Evolutionary conservation across 1,140 invertebrate species (phyloP).

Genomic region (Mycetomoellerius zeteki): DNA sequence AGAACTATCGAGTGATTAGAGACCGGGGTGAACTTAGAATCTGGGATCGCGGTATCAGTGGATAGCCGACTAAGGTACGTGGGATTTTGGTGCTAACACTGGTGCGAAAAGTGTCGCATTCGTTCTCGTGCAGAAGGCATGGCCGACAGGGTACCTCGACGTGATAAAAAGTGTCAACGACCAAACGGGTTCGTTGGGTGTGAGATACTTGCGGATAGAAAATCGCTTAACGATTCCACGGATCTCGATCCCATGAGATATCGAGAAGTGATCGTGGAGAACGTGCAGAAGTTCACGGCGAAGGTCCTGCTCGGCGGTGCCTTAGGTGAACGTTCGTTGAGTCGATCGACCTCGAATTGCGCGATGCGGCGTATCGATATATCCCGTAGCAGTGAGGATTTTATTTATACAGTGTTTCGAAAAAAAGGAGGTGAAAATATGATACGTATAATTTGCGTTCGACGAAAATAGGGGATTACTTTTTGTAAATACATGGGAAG

Average conservation of each 20-base stretch:
- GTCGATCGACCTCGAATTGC: constrained; percentile 25
- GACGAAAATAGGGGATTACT: neutral
- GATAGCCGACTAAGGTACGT: constrained; percentile 73
- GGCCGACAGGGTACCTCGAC: constrained; percentile 39
- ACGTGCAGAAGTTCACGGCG: constrained; percentile 42
- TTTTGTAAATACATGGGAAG: neutral
- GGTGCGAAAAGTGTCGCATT: constrained; percentile 19
- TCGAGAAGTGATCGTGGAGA: constrained; percentile 27
- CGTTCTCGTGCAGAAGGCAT: constrained; percentile 30
- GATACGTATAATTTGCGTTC: neutral
- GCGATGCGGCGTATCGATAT: neutral
- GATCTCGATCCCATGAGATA: constrained; percentile 1
- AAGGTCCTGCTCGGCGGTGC: constrained; percentile 66
- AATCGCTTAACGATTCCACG: constrained; percentile 56
- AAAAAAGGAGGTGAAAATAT: neutral
- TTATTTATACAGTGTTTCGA: constrained; percentile 2
- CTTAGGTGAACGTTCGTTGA: constrained; percentile 46
- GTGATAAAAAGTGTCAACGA: constrained; percentile 51
- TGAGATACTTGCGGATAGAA: neutral
- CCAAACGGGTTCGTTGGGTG: constrained; percentile 33
- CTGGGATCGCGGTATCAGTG: constrained; percentile 55
- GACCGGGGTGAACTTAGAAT: constrained; percentile 43
- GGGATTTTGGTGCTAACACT: constrained; percentile 46
- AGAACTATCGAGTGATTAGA: constrained; percentile 68
- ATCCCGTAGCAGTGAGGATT: constrained; percentile 10